Percentiles rank a stretch among this genome's conserved stretches.
These are phyloP conservation scores for Lordiphosa clarofinis DNA, from an alignment of 1,140 invertebrate species.

Conservation along the genomic window DNA sequence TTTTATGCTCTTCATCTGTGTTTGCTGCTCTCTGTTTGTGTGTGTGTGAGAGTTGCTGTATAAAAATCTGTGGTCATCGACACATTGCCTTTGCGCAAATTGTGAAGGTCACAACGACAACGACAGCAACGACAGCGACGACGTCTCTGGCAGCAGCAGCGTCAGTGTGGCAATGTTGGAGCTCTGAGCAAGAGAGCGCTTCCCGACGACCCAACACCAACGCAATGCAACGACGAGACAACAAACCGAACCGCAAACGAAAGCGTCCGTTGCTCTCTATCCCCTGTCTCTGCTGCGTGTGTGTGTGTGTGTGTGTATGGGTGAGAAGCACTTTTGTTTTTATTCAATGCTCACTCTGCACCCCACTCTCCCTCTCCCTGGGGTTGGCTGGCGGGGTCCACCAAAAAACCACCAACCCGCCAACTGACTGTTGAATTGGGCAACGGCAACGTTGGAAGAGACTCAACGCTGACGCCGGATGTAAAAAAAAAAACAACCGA, in stretches of 20 bases:
- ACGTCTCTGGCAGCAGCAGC: slow-evolving; percentile 33
- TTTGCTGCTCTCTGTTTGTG: slow-evolving; percentile 23
- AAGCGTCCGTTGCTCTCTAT: slow-evolving; percentile 58
- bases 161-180: slow-evolving; percentile 59
- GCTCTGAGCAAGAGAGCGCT: slow-evolving; percentile 18
- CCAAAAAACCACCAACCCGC: slow-evolving; percentile 4
- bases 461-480: slow-evolving; percentile 52
- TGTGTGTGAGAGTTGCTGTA: slow-evolving; percentile 54
- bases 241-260: slow-evolving; percentile 39
- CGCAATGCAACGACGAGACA: slow-evolving; percentile 31
- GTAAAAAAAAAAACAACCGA: slow-evolving; percentile 46
- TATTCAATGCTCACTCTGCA: slow-evolving; percentile 47
- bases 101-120: slow-evolving; percentile 80
- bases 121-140: slow-evolving; percentile 39
- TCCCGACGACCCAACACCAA: slow-evolving; percentile 21
- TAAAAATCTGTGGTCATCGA: slow-evolving; percentile 80
- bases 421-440: slow-evolving; percentile 57
- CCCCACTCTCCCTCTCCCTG: slow-evolving; percentile 8
- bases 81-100: slow-evolving; percentile 80
- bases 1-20: slow-evolving; percentile 49
- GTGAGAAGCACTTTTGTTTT: slow-evolving; percentile 70
- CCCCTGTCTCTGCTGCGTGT: not conserved
- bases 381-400: slow-evolving; percentile 3
- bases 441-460: slow-evolving; percentile 45
- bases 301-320: slow-evolving; percentile 9